Evolutionary conservation across 37 sponge, comb jelly and placozoan genomes (phyloP), one percentile per base, ranked within the genome.

Genomic region (Eunapius fragilis): DNA sequence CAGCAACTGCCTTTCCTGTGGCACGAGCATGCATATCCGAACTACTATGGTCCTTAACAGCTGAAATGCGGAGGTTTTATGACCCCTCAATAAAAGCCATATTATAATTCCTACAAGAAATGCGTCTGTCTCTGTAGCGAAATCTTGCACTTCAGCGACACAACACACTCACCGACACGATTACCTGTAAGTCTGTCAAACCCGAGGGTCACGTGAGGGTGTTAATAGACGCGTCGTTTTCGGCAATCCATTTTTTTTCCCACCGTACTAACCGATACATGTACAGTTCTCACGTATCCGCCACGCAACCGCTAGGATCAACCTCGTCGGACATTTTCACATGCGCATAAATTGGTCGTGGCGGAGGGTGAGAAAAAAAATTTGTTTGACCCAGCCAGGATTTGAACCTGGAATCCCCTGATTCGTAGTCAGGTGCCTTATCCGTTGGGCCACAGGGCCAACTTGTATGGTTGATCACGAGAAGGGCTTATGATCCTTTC

Each of bases 371-470:
- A n/a, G 74, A 73, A 47, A 72, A 31, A 26, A 80, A 80, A 81
- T 82, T 71, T 78, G 77, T 75, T 85, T 85, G 85, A 35, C 87
- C 91, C 91, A 86, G 87, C 87, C 91, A 86, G 91, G 91, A 86
- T 77, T 91, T 87, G 87, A 91, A 91, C 91, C 91, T 86, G 91
- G 87, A 86, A 91, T 90, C 91, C 86, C 86, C 91, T 90, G 91
- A 86, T 90, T 38, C 86, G 87, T 86, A 90, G 91, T 86, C 91
- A 90, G 90, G 83, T 85, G 90, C 90, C 86, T 89, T 89, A 89
- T 84, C 89, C 89, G 72, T 84, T 89, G 85, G 85, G 89, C 89
- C 89, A 89, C 89, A 89, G 89, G 85, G 89, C 89, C 89, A 70
- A 11, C 6, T 41, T 41, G 41, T 41, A 9, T 41, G 6, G 3